Conservation (phyloP, 64 coral and sea anemone genomes). For the Platygyra sinensis region DNA sequence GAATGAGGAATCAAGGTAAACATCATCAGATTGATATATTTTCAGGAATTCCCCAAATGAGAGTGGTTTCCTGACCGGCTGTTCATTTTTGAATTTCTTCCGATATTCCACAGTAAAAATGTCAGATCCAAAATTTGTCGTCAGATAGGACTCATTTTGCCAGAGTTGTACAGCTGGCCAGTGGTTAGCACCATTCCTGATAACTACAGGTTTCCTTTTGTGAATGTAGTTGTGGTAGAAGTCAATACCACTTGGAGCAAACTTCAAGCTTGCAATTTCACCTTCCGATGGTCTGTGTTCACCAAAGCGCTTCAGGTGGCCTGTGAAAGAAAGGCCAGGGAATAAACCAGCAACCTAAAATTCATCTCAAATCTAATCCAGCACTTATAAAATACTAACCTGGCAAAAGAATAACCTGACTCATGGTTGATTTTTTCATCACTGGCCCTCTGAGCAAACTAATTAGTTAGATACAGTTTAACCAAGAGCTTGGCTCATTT, state of each 20-base stretch:
- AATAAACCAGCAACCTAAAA: no score
- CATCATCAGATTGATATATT: conserved; percentile 81
- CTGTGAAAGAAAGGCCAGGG: background rate
- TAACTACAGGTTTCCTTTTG: conserved; percentile 80
- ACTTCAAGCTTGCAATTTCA: conserved; percentile 58
- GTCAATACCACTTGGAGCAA: conserved; percentile 79
- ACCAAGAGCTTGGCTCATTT: no score
- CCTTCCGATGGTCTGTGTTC: conserved; percentile 59
- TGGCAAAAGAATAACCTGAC: background rate
- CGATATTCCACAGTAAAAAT: conserved; percentile 80
- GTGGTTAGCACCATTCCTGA: conserved; percentile 72
- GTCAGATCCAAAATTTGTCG: conserved; percentile 68
- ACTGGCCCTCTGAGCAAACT: no score
- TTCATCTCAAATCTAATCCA: no score
- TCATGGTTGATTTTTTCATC: no score
- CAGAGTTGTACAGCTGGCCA: conserved; percentile 87
- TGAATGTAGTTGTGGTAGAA: conserved; percentile 92
- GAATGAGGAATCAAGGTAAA: conserved; percentile 94
- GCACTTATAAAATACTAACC: no score
- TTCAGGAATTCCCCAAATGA: conserved; percentile 71
- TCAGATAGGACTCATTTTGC: conserved; percentile 89
- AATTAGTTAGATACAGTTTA: no score
- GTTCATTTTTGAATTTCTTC: conserved; percentile 85
- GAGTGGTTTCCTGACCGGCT: conserved; percentile 68
- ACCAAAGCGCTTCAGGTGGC: conserved; percentile 72